Evolutionary conservation across 2,113 vertebrate species (phyloP), one percentile per base, ranked within the genome.

Genomic region (Rafetus swinhoei): DNA sequence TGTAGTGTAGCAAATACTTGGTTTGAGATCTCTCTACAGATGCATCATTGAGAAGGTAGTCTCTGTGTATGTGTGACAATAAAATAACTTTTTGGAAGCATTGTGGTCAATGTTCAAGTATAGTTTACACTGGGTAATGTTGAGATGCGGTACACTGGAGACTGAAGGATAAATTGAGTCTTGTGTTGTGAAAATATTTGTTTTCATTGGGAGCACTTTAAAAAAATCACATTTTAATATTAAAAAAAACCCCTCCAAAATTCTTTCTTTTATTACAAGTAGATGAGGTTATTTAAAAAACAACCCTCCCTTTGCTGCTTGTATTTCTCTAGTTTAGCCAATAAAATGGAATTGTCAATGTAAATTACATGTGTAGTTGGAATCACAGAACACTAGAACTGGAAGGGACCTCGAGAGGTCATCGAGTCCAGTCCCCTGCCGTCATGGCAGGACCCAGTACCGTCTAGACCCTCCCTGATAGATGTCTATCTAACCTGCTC

Each of bases 1-100:
- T 13, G 1, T 45, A 2, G 35, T 22, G n/a, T 9, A 27, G 45
- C 2, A 55, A 29, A 1, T 6, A 2, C 3, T 1, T 4, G 0
- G 5, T 10, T 21, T 54, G 81, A 35, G 1, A 0, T 3, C 29
- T 60, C 35, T 60, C 39, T 29, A 3, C n/a, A 39, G 21, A 3
- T 57, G n/a, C 55, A 74, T 76, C 69, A 18, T 59, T 3, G 52
- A 9, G 59, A 24, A n/a, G 19, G 35, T 11, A 1, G 7, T 15
- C 14, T 18, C 3, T 7, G 1, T 4, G 29, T 11, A 6, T 2
- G 14, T 27, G 6, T 45, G 39, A 5, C 4, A 4, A 3, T 19
- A 29, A 65, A 52, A 10, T 4, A 29, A 1, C 22, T 6, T 56
- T 25, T 8, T 8, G 10, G 12, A 39, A 76, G 35, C 19, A 24